Evolutionary conservation across 2,113 vertebrate species (phyloP).

Genomic region (Reinhardtius hippoglossoides): DNA sequence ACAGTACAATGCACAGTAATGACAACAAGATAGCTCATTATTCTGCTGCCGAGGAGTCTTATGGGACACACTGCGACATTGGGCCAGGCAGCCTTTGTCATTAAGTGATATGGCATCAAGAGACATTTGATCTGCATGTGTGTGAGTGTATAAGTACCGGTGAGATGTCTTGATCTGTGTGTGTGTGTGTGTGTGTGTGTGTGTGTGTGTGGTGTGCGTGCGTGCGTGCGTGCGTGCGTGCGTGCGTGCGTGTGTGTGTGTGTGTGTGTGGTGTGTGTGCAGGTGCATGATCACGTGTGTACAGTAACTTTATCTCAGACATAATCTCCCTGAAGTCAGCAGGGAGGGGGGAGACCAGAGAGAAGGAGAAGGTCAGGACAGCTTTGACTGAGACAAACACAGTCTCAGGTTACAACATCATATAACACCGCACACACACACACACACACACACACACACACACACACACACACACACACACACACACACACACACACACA

Average conservation of each 20-base stretch:
- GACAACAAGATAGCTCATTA: constrained; percentile 41
- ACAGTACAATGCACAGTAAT: neutral
- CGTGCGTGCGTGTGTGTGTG: constrained; percentile 10
- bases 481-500: constrained; percentile 8
- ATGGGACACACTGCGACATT: constrained; percentile 32
- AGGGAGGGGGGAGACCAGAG: constrained; percentile 34
- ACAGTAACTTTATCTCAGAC: constrained; percentile 56
- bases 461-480: neutral
- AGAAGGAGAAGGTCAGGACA: constrained; percentile 54
- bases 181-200: neutral
- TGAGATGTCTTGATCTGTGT: constrained; percentile 33
- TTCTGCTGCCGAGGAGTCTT: constrained; percentile 19
- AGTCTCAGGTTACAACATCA: constrained; percentile 61
- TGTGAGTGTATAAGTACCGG: neutral
- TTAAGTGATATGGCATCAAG: constrained; percentile 50
- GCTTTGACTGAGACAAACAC: constrained; percentile 30
- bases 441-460: constrained; percentile 7
- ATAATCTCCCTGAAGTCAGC: constrained; percentile 49
- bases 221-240: neutral
- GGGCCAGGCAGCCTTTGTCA: constrained; percentile 29
- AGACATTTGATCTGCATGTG: constrained; percentile 57
- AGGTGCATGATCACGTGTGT: constrained; percentile 32
- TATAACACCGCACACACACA: neutral
- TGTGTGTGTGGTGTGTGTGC: neutral
- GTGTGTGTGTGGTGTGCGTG: neutral